Percentiles rank a stretch among this genome's conserved stretches.
Conservation (phyloP, 2,113 vertebrate genomes). For the Gobiocypris rarus region DNA sequence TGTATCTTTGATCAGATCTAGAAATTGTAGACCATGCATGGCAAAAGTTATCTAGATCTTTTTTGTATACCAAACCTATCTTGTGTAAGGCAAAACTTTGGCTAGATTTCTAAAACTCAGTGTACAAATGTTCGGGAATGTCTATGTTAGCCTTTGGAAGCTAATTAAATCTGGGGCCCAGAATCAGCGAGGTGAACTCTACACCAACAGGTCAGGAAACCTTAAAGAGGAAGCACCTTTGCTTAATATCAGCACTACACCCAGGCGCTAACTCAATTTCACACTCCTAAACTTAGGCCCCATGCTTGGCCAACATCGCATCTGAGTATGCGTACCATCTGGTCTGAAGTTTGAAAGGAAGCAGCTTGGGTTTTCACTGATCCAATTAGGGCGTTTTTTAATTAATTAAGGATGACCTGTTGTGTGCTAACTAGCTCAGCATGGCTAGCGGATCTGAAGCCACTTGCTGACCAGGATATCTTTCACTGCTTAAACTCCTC, state of each 20-base stretch:
- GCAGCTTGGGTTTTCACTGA: slow-evolving; percentile 79
- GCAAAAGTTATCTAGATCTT: not conserved
- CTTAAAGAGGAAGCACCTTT: slow-evolving; percentile 68
- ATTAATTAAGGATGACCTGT: slow-evolving; percentile 81
- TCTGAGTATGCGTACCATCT: slow-evolving; percentile 77
- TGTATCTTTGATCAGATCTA: not conserved
- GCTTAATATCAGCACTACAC: slow-evolving; percentile 71
- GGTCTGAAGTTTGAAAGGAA: slow-evolving; percentile 76
- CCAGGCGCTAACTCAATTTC: slow-evolving; percentile 82
- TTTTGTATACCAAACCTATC: not conserved
- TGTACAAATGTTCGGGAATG: not conserved
- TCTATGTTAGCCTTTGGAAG: slow-evolving; percentile 54
- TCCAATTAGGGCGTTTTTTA: slow-evolving; percentile 80
- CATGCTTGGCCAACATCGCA: slow-evolving; percentile 70
- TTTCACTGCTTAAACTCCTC: slow-evolving; percentile 50
- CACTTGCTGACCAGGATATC: slow-evolving; percentile 64
- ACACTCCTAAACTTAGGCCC: slow-evolving; percentile 74
- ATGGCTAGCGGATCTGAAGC: slow-evolving; percentile 74
- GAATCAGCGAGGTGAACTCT: slow-evolving; percentile 67
- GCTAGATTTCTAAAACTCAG: not conserved
- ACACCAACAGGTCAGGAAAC: slow-evolving; percentile 69
- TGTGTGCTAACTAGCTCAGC: slow-evolving; percentile 83
- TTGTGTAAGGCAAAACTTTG: not conserved
- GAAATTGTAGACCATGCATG: not conserved
- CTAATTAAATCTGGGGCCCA: slow-evolving; percentile 73